Evolutionary conservation across 2,113 vertebrate species (phyloP).

Genomic region (Opisthocomus hoazin): DNA sequence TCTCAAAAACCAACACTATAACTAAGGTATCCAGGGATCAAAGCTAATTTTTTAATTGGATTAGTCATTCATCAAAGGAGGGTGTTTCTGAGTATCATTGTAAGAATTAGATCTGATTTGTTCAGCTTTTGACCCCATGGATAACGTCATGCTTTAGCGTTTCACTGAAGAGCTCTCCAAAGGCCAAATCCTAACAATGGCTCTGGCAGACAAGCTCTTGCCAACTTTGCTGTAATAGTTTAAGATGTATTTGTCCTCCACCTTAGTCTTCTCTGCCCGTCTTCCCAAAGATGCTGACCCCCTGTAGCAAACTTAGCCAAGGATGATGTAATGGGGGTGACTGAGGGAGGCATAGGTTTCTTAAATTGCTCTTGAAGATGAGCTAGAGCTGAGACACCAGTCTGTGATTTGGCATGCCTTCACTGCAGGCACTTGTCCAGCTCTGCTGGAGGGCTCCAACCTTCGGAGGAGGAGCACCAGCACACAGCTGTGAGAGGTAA

Average conservation of each 20-base stretch:
- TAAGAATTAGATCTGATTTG: background rate
- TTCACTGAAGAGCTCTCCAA: background rate
- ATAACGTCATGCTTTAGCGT: background rate
- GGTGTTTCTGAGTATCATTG: background rate
- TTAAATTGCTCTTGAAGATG: background rate
- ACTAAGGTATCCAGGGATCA: background rate
- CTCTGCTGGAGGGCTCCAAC: background rate
- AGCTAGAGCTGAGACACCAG: background rate
- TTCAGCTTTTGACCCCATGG: background rate
- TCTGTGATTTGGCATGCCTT: background rate
- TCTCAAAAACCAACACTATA: background rate
- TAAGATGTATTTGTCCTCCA: background rate
- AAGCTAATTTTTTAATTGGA: background rate
- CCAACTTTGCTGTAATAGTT: background rate
- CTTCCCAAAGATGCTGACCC: background rate
- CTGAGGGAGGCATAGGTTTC: background rate
- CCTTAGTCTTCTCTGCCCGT: background rate
- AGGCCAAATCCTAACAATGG: background rate
- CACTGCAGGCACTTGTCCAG: background rate
- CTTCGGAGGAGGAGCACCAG: background rate
- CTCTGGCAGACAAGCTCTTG: background rate
- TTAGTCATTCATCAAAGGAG: background rate
- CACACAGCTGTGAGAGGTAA: conserved; percentile 22
- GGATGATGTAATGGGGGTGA: rapidly evolving
- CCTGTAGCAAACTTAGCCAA: background rate